A percentile compares a stretch with the other conserved stretches of the same genome.
phyloP scores from a whole-genome alignment of 2,113 vertebrate species.

The Platysteira castanea region DNA sequence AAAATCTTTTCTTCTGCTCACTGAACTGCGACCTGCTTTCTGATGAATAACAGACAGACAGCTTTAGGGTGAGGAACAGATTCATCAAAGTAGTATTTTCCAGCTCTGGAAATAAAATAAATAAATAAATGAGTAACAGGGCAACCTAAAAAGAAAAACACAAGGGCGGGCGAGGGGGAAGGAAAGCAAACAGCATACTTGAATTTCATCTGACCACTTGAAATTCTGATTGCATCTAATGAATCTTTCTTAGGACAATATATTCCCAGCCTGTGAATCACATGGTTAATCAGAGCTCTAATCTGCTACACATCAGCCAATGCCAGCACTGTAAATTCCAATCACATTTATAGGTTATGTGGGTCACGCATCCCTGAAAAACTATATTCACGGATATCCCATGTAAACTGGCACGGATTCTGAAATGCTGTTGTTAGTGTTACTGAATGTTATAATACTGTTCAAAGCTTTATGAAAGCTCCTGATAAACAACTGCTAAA shows the following conservation, averaged over 20 bases:
- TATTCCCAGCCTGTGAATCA: conserved; percentile 75
- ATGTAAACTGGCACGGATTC: conserved; percentile 61
- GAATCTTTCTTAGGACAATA: conserved; percentile 80
- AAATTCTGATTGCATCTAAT: conserved; percentile 82
- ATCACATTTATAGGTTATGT: conserved; percentile 82
- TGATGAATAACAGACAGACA: conserved; percentile 88
- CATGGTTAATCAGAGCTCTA: conserved; percentile 79
- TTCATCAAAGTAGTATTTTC: conserved; percentile 82
- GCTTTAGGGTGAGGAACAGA: conserved; percentile 84
- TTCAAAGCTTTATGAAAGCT: conserved; percentile 64
- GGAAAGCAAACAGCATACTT: conserved; percentile 53
- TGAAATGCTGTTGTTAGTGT: conserved; percentile 65
- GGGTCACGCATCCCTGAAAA: conserved; percentile 77
- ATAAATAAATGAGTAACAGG: conserved; percentile 8
- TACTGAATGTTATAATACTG: conserved; percentile 57
- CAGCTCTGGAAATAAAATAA: conserved; percentile 61
- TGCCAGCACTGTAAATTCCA: conserved; percentile 74
- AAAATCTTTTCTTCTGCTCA: conserved; percentile 90
- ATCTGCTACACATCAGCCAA: conserved; percentile 81
- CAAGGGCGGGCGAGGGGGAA: not conserved
- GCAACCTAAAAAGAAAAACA: conserved; percentile 61
- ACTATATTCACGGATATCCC: conserved; percentile 70
- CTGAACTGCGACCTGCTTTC: conserved; percentile 83
- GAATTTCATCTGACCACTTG: conserved; percentile 80
- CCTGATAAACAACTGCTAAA: conserved; percentile 70